A percentile compares a stretch with the other conserved stretches of the same genome.
These are phyloP conservation scores for Hypolimnas misippus DNA, from an alignment of 2,888 invertebrate genomes.

Conservation along the genomic window DNA sequence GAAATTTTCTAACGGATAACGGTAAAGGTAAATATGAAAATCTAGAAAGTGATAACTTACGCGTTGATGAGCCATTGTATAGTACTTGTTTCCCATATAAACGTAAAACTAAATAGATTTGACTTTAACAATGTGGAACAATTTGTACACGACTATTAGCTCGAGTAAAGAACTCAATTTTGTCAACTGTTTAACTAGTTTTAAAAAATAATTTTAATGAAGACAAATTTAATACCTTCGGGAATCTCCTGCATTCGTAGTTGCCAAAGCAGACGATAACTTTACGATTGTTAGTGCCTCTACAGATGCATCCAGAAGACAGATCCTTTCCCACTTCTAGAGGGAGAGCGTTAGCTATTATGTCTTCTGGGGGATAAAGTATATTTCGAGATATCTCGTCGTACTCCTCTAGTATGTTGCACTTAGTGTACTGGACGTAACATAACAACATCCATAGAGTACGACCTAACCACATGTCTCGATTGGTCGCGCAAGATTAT, in stretches of 20 bases:
- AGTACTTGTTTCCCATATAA: too few species aligned
- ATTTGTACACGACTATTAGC: too few species aligned
- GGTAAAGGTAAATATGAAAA: neutral
- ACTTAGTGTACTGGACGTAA: constrained; percentile 63
- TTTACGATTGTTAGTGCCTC: constrained; percentile 59
- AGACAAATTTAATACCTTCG: constrained; percentile 72
- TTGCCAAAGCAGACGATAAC: constrained; percentile 82
- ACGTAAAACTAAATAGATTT: too few species aligned
- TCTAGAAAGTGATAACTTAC: neutral
- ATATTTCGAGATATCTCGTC: constrained; percentile 58
- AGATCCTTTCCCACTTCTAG: constrained; percentile 63
- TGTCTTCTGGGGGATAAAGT: constrained; percentile 53
- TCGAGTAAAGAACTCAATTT: too few species aligned
- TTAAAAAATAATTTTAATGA: too few species aligned
- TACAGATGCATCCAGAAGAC: constrained; percentile 79
- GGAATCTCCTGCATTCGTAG: constrained; percentile 77
- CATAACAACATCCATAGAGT: constrained; percentile 72
- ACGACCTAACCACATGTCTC: constrained; percentile 59
- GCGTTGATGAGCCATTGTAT: neutral
- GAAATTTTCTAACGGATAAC: neutral
- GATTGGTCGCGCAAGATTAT: constrained; percentile 20
- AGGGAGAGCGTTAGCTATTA: constrained; percentile 58
- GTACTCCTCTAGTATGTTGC: constrained; percentile 64
- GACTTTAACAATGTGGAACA: too few species aligned
- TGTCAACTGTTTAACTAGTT: too few species aligned